Base-by-base conservation (phyloP, 2,888 invertebrate species). In the Deilephila elpenor region DNA sequence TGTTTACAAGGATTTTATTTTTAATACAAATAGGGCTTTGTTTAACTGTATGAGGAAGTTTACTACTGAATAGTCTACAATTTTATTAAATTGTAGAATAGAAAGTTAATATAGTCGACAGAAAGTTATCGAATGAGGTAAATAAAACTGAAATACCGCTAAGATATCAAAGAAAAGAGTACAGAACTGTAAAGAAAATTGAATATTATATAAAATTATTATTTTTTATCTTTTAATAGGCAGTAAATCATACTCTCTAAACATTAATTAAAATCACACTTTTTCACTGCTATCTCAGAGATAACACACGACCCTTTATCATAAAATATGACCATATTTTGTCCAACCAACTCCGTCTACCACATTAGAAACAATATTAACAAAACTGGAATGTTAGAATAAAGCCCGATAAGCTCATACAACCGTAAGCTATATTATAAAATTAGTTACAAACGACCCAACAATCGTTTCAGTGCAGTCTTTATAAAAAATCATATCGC, bases 401-500 rank as follows among this genome's bases (percentile, higher is more conserved):
- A 44, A 44, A 44, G 44, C 11, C 44, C 14, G 14, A 44, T 14
- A 44, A 44, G 44, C 44, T 44, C 44, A 20, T 25, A 59, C 11
- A 67, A 51, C 17, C 6, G 6, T 44, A 20, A 1, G 17, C 17
- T 11, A n/a, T 20, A 37, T 11, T 25, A 14, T 7, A 62, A 72
- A 72, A 72, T 62, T 56, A 32, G 6, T 29, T 72, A 20, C 3
- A 37, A 72, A 72, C 51, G 44, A 64, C 20, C 51, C 44, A 51
- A 67, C 67, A 25, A 51, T 56, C 56, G 56, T 29, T 71, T 32
- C 71, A 56, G 53, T 59, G 59, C 32, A 59, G 59, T 59, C 71
- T 76, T 71, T 78, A 83, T 85, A 88, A 91, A 90, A 88, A 88
- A 80, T 79, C 61, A 74, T 79, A 77, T 80, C 82, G 84, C 88